phyloP scores from a whole-genome alignment of 1,140 invertebrate species.

The Stegodyphus dumicola region DNA sequence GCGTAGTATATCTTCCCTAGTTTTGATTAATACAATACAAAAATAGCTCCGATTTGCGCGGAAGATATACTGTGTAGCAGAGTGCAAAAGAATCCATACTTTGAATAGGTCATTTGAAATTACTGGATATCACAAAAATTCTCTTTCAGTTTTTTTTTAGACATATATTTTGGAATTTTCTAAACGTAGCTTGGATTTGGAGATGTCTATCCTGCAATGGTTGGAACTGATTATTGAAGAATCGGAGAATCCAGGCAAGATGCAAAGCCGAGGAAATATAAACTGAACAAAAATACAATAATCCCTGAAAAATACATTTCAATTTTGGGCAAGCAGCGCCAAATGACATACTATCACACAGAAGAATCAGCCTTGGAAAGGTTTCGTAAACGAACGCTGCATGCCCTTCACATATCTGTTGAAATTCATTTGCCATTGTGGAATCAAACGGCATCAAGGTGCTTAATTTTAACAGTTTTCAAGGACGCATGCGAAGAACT shows the following conservation, averaged over 20 bases:
- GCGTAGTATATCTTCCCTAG: constrained; percentile 25
- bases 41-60: constrained; percentile 57
- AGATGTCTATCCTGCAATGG: too few relatives aligned
- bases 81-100: constrained; percentile 20
- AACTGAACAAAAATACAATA: background rate
- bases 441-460: background rate
- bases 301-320: background rate
- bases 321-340: background rate
- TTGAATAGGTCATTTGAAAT: constrained; percentile 22
- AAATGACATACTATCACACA: constrained; percentile 10
- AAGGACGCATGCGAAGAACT: background rate
- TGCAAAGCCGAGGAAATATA: background rate
- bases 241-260: background rate
- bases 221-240: background rate
- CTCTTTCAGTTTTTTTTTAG: too few relatives aligned
- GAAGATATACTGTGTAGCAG: background rate
- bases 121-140: too few relatives aligned
- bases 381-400: background rate
- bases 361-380: background rate
- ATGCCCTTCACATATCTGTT: background rate
- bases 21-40: constrained; percentile 61
- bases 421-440: background rate
- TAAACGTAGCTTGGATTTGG: too few relatives aligned
- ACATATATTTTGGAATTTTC: too few relatives aligned
- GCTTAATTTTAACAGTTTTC: background rate